Evolutionary conservation across 1,140 invertebrate genomes (phyloP).

Genomic region (Megalonaias nervosa): DNA sequence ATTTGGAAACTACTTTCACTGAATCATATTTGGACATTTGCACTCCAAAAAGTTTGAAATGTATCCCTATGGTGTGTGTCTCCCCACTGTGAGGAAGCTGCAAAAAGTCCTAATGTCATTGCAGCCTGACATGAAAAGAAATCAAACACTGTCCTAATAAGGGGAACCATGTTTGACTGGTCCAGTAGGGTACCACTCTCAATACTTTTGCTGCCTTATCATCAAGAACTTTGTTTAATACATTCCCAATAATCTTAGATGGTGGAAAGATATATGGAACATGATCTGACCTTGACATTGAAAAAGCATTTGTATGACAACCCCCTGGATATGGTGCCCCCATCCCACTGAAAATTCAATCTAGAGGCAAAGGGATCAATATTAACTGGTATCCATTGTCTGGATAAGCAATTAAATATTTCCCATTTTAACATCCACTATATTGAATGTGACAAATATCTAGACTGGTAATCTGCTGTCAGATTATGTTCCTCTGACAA

Average conservation of each 20-base stretch:
- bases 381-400: slow-evolving; percentile 8
- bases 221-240: background rate
- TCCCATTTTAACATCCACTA: slow-evolving; percentile 11
- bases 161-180: slow-evolving; percentile 24
- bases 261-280: background rate
- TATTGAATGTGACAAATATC: slow-evolving; percentile 15
- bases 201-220: background rate
- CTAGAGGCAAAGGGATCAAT: background rate
- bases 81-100: too few relatives aligned
- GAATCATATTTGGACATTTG: too few relatives aligned
- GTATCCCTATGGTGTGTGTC: too few relatives aligned
- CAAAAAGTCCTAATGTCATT: slow-evolving; percentile 10
- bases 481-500: background rate
- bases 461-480: background rate
- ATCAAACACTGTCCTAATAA: slow-evolving; percentile 12
- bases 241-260: background rate
- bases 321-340: background rate
- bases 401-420: slow-evolving; percentile 4
- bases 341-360: background rate
- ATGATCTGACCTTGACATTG: background rate
- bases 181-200: background rate
- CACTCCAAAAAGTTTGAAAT: too few relatives aligned
- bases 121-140: slow-evolving; percentile 10
- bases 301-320: background rate
- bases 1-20: too few relatives aligned